These are phyloP conservation scores for Bovichtus diacanthus DNA, from an alignment of 2,797 vertebrate genomes.

Conservation along the genomic window DNA sequence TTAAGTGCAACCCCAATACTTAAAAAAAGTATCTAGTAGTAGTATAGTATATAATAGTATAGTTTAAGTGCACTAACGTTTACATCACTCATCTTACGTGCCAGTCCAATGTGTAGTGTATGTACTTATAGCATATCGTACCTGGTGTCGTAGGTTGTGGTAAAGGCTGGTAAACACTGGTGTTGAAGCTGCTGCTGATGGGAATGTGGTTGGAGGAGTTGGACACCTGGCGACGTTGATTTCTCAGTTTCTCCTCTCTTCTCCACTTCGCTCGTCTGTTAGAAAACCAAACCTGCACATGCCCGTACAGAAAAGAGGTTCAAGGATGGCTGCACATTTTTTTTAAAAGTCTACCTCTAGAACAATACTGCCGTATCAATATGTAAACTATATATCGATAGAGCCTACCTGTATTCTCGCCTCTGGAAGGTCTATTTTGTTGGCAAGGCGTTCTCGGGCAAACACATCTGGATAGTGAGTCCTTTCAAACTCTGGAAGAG, in stretches of 20 bases:
- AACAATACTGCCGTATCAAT: neutral
- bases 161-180: conserved; percentile 95
- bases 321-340: neutral
- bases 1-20: neutral
- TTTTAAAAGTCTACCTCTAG: neutral
- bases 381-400: neutral
- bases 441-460: conserved; percentile 97
- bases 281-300: conserved; percentile 97
- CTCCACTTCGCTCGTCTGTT: conserved; percentile 99
- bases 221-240: conserved; percentile 95
- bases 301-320: neutral
- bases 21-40: too few relatives aligned
- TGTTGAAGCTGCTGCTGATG: conserved; percentile 98
- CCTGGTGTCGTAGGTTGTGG: conserved; percentile 94
- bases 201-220: conserved; percentile 96
- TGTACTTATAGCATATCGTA: conserved; percentile 43
- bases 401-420: conserved; percentile 97
- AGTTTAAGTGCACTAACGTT: too few relatives aligned
- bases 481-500: conserved; percentile 94
- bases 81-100: neutral
- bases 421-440: conserved; percentile 99
- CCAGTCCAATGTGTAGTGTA: neutral
- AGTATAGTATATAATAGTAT: too few relatives aligned
- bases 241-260: conserved; percentile 97
- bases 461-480: conserved; percentile 99